Evolutionary conservation across 2,113 vertebrate genomes (phyloP).

Genomic region (Cathartes aura): DNA sequence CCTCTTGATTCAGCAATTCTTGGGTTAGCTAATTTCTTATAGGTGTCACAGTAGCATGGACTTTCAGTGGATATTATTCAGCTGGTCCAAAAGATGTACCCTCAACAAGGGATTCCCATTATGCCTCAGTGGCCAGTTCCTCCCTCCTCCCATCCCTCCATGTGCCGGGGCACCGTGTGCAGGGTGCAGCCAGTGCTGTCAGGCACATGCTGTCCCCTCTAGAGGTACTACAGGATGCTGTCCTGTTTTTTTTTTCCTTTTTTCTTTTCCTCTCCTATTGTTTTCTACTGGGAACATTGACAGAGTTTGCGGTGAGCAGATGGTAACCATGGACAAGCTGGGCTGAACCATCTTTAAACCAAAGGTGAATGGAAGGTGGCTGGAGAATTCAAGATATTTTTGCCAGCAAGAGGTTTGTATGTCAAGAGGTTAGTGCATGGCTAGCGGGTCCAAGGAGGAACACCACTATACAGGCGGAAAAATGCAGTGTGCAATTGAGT

Average conservation of each 20-base stretch:
- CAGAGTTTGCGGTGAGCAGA: not conserved
- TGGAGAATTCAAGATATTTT: not conserved
- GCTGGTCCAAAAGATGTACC: not conserved
- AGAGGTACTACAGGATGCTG: not conserved
- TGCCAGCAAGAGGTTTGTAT: not conserved
- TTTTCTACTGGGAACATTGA: not conserved
- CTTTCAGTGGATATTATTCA: not conserved
- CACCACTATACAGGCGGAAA: not conserved
- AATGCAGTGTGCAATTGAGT: not conserved
- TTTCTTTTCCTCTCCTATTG: not conserved
- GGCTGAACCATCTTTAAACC: not conserved
- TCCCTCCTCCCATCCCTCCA: not conserved
- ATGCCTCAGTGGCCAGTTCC: not conserved
- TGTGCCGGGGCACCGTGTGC: not conserved
- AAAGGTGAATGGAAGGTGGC: not conserved
- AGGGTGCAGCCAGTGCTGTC: not conserved
- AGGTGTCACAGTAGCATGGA: not conserved
- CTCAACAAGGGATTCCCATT: not conserved
- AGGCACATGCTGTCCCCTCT: not conserved
- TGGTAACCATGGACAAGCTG: not conserved
- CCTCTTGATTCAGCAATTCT: not conserved
- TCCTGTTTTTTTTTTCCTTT: not conserved
- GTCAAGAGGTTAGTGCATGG: not conserved
- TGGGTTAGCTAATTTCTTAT: not conserved
- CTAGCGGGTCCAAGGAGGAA: not conserved